These are phyloP conservation scores for Drymonia ruficornis DNA, from an alignment of 2,888 invertebrate genomes.

Conservation along the genomic window DNA sequence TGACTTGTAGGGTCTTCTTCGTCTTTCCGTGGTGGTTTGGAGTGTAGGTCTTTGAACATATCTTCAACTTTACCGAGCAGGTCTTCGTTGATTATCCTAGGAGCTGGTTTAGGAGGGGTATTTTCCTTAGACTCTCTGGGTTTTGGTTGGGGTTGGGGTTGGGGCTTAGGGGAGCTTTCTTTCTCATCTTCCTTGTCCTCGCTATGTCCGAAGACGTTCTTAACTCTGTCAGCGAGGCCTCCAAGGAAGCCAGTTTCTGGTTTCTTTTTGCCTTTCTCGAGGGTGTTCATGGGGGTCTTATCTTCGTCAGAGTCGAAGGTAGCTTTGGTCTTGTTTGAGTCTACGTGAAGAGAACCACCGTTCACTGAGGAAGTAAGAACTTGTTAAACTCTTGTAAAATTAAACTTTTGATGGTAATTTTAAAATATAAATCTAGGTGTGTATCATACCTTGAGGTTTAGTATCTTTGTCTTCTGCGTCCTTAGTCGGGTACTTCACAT, in stretches of 20 bases:
- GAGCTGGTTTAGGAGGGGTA: slow-evolving; percentile 73
- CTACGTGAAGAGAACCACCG: slow-evolving; percentile 74
- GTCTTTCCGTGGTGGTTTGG: slow-evolving; percentile 63
- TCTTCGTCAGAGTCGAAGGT: slow-evolving; percentile 84
- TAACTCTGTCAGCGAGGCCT: slow-evolving; percentile 72
- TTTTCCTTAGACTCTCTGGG: slow-evolving; percentile 58
- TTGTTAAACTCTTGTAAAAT: no score
- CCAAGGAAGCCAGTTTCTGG: slow-evolving; percentile 71
- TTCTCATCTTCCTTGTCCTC: slow-evolving; percentile 69
- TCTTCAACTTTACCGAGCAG: slow-evolving; percentile 80
- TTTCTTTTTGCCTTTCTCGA: slow-evolving; percentile 81
- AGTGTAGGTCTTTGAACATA: slow-evolving; percentile 76
- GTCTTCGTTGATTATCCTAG: slow-evolving; percentile 76
- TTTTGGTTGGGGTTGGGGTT: slow-evolving; percentile 67
- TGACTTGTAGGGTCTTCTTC: slow-evolving; percentile 65
- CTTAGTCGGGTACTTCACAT: slow-evolving; percentile 65
- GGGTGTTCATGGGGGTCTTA: slow-evolving; percentile 81
- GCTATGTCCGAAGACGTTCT: slow-evolving; percentile 72
- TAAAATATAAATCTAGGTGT: neutral
- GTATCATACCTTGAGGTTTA: slow-evolving; percentile 67
- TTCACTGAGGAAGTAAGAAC: slow-evolving; percentile 65
- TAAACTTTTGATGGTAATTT: no score
- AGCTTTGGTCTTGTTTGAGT: slow-evolving; percentile 82
- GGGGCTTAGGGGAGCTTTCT: slow-evolving; percentile 61
- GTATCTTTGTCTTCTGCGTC: slow-evolving; percentile 52